Base-by-base conservation (phyloP, 2,888 invertebrate species). In the Laspeyria flexula region DNA sequence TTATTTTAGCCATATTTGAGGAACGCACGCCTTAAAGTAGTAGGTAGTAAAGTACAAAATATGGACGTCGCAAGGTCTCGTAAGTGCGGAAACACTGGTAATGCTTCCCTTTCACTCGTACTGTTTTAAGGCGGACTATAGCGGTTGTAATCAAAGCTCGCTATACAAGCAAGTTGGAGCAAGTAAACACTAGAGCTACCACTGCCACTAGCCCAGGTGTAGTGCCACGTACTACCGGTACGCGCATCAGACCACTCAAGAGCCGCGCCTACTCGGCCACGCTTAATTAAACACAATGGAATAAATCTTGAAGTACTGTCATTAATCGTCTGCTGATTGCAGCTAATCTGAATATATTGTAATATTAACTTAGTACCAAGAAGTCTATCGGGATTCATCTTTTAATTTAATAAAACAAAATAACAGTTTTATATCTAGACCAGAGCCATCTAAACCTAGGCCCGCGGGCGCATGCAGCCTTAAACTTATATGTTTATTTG, bases 101-200 rank as follows among this genome's bases (percentile, higher is more conserved):
- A 77, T 68, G 74, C 75, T 79, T 79, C 81, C 83, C 83, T 83
- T 84, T 84, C 83, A 85, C 76, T 69, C 69, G 77, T n/a, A n/a
- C n/a, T n/a, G n/a, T n/a, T n/a, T n/a, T n/a, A n/a, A 73, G 58
- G 66, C 69, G 55, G 58, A 53, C 66, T 64, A 64, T 27, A 13
- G 65, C 69, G 73, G 74, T 67, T 73, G 76, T 75, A 79, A 79
- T 79, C 75, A 79, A 77, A 81, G 79, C 77, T 77, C 63, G 65
- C 64, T 67, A 57, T 64, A 65, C n/a, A n/a, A n/a, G n/a, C 66
- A 31, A 43, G 38, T 44, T 41, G 52, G 55, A 64, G 55, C 65
- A 18, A 47, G 42, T 49, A 53, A 65, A 55, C 29, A 65, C 48
- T 46, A 44, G 34, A 43, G 51, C 39, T 44, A n/a, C n/a, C n/a